A percentile compares a stretch with the other conserved stretches of the same genome.
Evolutionary conservation across 2,113 vertebrate genomes (phyloP).

Genomic region (Pachypanchax playfairii): DNA sequence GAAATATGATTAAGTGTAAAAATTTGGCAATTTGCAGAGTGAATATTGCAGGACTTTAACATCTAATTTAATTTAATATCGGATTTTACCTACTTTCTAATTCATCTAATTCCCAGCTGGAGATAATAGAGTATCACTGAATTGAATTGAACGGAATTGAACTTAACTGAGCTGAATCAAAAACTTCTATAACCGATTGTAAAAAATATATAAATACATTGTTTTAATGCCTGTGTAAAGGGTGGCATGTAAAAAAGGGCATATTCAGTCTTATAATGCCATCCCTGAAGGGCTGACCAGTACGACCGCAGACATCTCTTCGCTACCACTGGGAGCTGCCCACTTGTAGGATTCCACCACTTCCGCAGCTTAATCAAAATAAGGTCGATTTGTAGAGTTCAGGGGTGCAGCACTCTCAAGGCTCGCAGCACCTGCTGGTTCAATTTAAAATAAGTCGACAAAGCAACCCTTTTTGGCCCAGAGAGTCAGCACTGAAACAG

Average conservation of each 20-base stretch:
- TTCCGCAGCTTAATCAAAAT: slow-evolving; percentile 46
- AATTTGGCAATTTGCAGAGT: neutral
- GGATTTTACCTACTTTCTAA: too few species aligned
- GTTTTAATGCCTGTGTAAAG: too few species aligned
- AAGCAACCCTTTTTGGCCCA: slow-evolving; percentile 47
- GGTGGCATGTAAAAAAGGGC: neutral
- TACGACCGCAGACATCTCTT: slow-evolving; percentile 32
- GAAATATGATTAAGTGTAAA: neutral
- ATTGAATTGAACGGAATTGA: neutral
- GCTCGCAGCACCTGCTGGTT: slow-evolving; percentile 40
- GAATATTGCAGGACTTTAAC: neutral
- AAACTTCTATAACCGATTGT: too few species aligned
- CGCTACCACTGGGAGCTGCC: slow-evolving; percentile 43
- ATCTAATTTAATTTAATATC: too few species aligned
- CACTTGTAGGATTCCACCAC: slow-evolving; percentile 25
- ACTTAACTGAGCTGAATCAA: too few species aligned
- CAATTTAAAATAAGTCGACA: slow-evolving; percentile 51
- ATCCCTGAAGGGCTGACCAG: slow-evolving; percentile 28
- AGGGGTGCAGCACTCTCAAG: slow-evolving; percentile 35
- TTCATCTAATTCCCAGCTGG: too few species aligned
- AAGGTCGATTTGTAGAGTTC: slow-evolving; percentile 59
- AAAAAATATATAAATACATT: too few species aligned
- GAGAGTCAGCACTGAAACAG: slow-evolving; percentile 50
- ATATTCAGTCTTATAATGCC: slow-evolving; percentile 17
- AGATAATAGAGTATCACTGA: too few species aligned